Evolutionary conservation across 2,797 vertebrate species (phyloP), one percentile per base, ranked within the genome.

Genomic region (Sebastolobus altivelis): DNA sequence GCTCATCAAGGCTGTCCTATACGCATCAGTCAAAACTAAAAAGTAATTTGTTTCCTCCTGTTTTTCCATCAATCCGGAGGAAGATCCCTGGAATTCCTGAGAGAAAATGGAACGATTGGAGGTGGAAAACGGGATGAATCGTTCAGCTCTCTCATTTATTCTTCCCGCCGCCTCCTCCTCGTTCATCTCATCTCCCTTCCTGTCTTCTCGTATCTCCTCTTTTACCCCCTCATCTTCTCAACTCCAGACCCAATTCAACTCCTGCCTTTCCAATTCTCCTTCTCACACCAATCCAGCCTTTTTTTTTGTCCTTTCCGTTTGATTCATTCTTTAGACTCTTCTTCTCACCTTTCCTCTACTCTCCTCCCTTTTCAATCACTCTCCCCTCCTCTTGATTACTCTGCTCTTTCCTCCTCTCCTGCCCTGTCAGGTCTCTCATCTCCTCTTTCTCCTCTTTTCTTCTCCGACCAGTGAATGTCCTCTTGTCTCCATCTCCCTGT

Each of bases 201-300:
- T 77, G 31, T 69, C 56, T 29, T 56, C 66, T 77, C 69, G 33
- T 31, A 56, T 77, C 77, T 25, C 55, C 62, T 22, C 33, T 8
- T 29, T 25, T 11, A 22, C 13, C 2, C 8, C 14, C 78, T 63
- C 74, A 77, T 90, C 78, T 80, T 56, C 58, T 63, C 46, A 35
- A 12, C 77, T 76, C 69, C 72, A 31, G 8, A 67, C 73, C 84
- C 70, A 61, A 72, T 85, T 83, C 66, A 79, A 78, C 79, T 85
- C 43, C 75, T 33, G 54, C 75, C 65, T 80, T 29, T 68, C 70
- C 29, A 59, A 14, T 69, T 60, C 85, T 62, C 52, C 65, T 52
- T 35, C 58, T 14, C 68, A 22, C n/a, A 20, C 33, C 54, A 14
- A 1, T 40, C 63, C 9, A 29, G 13, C 61, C 72, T 74, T 37